Base-by-base conservation (phyloP, 2,797 vertebrate genomes). In the Austrolebias charrua region DNA sequence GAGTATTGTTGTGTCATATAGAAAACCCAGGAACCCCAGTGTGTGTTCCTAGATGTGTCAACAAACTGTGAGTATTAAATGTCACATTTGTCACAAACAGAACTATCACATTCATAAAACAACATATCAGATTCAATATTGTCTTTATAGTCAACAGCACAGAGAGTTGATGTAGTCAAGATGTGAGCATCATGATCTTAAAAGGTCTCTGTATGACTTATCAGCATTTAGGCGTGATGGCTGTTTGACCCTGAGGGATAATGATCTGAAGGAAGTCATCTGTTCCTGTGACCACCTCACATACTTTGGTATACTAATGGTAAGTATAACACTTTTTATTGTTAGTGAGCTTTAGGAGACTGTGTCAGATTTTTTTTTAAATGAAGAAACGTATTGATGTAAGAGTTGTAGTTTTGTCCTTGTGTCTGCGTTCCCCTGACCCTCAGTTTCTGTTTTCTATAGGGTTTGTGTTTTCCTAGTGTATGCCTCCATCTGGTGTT, bases 271-370 rank as follows among this genome's bases (percentile, higher is more conserved):
- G 51, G 0, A 61, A 0, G 1, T 86, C 69, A 87, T 58, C 65
- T 89, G 88, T 55, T 77, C 62, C 56, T 86, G 83, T 54, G 4
- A 83, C 40, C 88, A 87, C 66, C 69, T 89, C 67, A 89, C 88
- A 11, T 86, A 76, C 73, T 89, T 87, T 1, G 84, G 50, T 15
- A 45, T 89, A 8, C 80, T 89, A 16, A 1, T 89, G 79, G 87
- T 89, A 79, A 31, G 76, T 24, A 6, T 10, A 20, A 5, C 18
- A 6, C 42, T 13, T 28, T 40, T 58, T 13, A 4, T 51, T 35
- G 15, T 64, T 29, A 28, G 38, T 15, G 0, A 4, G 20, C n/a
- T 33, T 44, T 18, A 18, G 16, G 19, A 18, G 7, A 46, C 45
- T 6, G 45, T 19, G 24, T 2, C 24, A 3, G 24, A 24, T 24